Evolutionary conservation across 2,113 vertebrate species (phyloP).

Genomic region (Nothocercus nigrocapillus): DNA sequence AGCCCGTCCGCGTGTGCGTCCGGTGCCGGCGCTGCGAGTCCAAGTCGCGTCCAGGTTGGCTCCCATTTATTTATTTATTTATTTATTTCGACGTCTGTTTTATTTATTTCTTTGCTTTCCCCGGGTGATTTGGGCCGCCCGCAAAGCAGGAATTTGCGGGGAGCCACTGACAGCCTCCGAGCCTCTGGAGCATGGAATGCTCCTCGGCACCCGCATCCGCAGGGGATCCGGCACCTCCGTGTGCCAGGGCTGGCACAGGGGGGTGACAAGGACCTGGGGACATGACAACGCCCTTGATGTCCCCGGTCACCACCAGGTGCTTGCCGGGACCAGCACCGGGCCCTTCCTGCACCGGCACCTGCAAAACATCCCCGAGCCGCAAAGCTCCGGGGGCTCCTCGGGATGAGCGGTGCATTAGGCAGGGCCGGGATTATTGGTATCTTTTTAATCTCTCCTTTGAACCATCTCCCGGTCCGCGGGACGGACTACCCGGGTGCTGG

Average conservation of each 20-base stretch:
- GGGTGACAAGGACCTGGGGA: too few species aligned
- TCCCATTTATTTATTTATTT: too few species aligned
- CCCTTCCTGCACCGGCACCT: not conserved
- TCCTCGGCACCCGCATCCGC: not conserved
- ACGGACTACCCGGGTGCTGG: too few species aligned
- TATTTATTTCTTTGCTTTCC: not conserved
- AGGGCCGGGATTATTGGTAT: not conserved
- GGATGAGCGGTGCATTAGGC: constrained; percentile 29
- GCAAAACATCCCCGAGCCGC: constrained; percentile 14
- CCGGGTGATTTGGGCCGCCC: accelerated
- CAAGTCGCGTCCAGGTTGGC: not conserved
- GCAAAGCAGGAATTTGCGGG: not conserved
- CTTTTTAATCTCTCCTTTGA: constrained; percentile 34
- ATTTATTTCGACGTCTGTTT: not conserved
- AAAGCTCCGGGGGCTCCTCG: not conserved
- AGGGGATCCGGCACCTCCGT: not conserved
- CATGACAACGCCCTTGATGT: too few species aligned
- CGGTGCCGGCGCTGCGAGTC: not conserved
- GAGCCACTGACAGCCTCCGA: accelerated
- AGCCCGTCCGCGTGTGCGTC: too few species aligned
- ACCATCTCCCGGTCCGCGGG: not conserved
- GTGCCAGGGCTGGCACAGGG: too few species aligned
- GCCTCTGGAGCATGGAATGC: not conserved
- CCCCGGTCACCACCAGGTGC: too few species aligned
- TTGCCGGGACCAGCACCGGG: too few species aligned